These are phyloP conservation scores for Syndactyla subalaris DNA, from an alignment of 2,797 vertebrate species.

Conservation along the genomic window DNA sequence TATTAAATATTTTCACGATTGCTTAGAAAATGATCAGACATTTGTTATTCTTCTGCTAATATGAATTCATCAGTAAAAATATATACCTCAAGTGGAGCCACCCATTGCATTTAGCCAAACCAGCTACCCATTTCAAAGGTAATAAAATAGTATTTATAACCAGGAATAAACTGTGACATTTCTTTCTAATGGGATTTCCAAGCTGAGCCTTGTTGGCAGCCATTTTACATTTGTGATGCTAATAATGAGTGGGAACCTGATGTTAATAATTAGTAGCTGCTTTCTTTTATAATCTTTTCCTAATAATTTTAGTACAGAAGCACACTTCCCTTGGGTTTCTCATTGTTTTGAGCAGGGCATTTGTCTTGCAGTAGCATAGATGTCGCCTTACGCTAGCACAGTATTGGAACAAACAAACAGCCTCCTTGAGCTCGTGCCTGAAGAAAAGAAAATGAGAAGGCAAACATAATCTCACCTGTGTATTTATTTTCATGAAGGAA, in stretches of 20 bases:
- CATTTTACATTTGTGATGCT: constrained; percentile 47
- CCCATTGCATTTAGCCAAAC: neutral
- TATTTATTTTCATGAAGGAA: neutral
- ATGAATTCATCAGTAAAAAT: neutral
- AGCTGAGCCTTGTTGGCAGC: constrained; percentile 13
- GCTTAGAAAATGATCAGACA: constrained; percentile 13
- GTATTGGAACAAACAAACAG: neutral
- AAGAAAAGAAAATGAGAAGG: neutral
- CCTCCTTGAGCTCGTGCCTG: fast-evolving
- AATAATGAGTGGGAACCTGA: constrained; percentile 9
- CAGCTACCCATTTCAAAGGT: neutral
- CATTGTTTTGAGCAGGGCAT: neutral
- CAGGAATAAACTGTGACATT: constrained; percentile 3
- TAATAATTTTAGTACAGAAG: neutral
- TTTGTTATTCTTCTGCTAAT: neutral
- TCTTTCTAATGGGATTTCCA: constrained; percentile 16
- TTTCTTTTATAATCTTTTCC: constrained; percentile 6
- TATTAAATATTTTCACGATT: constrained; percentile 35
- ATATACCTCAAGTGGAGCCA: neutral
- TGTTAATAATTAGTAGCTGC: constrained; percentile 12
- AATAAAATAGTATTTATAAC: neutral
- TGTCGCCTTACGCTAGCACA: neutral
- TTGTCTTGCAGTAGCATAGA: neutral
- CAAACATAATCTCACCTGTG: neutral
- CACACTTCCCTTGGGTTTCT: neutral